phyloP scores from a whole-genome alignment of 2,113 vertebrate species.

The Rhabdornis inornatus region DNA sequence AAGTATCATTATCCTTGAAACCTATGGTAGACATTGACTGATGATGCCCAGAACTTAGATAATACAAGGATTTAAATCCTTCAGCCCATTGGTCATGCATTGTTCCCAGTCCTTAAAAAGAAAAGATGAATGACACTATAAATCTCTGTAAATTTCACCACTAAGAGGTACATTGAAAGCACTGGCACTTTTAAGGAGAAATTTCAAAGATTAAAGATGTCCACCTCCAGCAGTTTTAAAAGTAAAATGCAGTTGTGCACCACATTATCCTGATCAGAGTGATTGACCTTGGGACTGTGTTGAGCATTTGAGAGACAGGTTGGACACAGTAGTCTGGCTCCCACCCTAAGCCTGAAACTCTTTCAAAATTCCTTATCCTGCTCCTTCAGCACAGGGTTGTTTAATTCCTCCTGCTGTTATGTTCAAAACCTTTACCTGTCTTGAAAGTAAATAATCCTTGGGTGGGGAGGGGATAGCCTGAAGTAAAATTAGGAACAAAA shows the following conservation, averaged over 20 bases:
- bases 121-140: not conserved
- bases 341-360: not conserved
- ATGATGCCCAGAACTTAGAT: not conserved
- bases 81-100: not conserved
- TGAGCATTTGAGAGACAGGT: not conserved
- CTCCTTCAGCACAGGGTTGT: not conserved
- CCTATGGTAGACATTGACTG: not conserved
- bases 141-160: not conserved
- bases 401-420: not conserved
- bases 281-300: not conserved
- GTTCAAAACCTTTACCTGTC: not conserved
- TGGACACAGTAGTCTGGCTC: not conserved
- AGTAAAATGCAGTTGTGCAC: not conserved
- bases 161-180: not conserved
- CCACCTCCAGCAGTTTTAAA: not conserved
- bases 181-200: not conserved
- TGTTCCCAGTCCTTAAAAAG: not conserved
- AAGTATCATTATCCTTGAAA: not conserved
- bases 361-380: not conserved
- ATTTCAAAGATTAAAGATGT: not conserved
- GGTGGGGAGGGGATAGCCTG: rapidly evolving
- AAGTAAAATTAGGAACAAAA: not conserved
- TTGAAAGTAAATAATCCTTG: not conserved
- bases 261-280: not conserved
- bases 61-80: not conserved